Percentiles rank a stretch among this genome's conserved stretches.
These are phyloP conservation scores for Rhagonycha fulva DNA, from an alignment of 2,888 invertebrate genomes.

Conservation along the genomic window DNA sequence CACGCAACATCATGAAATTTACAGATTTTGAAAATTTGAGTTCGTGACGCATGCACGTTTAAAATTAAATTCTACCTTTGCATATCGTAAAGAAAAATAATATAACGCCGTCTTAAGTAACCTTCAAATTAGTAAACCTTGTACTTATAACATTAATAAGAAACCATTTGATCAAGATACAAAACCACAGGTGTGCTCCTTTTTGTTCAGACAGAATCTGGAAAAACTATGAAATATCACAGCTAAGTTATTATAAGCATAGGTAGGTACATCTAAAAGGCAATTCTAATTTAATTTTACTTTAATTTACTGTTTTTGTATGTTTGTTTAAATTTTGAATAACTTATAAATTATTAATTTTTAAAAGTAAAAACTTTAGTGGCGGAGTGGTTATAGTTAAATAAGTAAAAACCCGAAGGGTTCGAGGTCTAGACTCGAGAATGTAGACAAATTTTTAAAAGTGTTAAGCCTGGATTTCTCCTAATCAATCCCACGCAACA, in stretches of 20 bases:
- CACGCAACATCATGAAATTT: conserved; percentile 40
- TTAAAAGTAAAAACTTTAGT: too few relatives aligned
- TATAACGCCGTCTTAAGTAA: background rate
- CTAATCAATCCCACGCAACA: too few relatives aligned
- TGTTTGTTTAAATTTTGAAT: too few relatives aligned
- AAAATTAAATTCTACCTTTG: conserved; percentile 32
- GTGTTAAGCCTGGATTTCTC: too few relatives aligned
- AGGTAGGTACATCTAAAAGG: too few relatives aligned
- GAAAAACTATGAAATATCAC: background rate
- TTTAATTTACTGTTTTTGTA: too few relatives aligned
- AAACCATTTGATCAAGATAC: background rate
- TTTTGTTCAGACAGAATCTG: background rate
- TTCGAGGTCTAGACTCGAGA: too few relatives aligned
- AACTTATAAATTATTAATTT: too few relatives aligned
- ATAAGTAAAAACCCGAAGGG: too few relatives aligned
- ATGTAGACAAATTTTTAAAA: too few relatives aligned
- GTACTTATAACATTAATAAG: background rate
- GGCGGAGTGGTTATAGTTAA: too few relatives aligned
- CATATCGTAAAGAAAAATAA: conserved; percentile 36
- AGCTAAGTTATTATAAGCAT: too few relatives aligned
- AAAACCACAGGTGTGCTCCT: background rate
- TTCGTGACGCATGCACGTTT: conserved; percentile 39
- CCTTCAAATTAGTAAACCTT: background rate
- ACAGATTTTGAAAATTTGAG: conserved; percentile 30
- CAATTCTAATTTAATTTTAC: background rate